Evolutionary conservation across 2,113 vertebrate genomes (phyloP), one percentile per base, ranked within the genome.

Genomic region (Notechis scutatus): DNA sequence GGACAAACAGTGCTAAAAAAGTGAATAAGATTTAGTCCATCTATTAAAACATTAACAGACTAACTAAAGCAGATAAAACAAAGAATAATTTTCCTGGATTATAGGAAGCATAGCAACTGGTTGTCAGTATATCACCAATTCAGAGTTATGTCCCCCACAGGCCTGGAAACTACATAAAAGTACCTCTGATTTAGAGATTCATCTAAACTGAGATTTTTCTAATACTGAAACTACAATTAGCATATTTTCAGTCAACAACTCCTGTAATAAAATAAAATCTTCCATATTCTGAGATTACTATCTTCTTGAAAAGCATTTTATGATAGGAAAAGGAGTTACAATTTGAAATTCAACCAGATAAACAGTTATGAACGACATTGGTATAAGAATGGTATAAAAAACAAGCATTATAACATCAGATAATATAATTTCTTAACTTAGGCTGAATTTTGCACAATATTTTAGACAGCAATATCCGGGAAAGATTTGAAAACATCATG

Each of bases 1-100:
- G 56, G 95, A 95, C 91, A 90, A 93, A 94, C 93, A 92, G 91
- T 88, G 90, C 47, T 93, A 26, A 56, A 89, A 89, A 89, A 47
- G 18, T 9, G 2, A 21, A 45, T 90, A 6, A 92, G 89, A 57
- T 90, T 89, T 57, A 92, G 56, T 89, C 54, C 50, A 18, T 52
- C 45, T 93, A 61, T n/a, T 64, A 23, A 81, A 89, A 81, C 7
- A 39, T 81, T 81, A 81, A 81, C 21, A 81, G 34, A 34, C 34
- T 81, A 42, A 81, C 34, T 81, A 42, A 81, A 21, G 34, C 74
- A 81, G 34, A 81, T 21, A 81, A 81, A 81, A 81, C 34, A 81
- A 81, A 81, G 3, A 81, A 39, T 9, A 81, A 21, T 81, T 20
- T 81, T 39, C 34, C 34, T 34, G 29, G 64, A 69, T 69, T 69